Conservation (phyloP, 1,140 invertebrate species). For the Colletes gigas region DNA sequence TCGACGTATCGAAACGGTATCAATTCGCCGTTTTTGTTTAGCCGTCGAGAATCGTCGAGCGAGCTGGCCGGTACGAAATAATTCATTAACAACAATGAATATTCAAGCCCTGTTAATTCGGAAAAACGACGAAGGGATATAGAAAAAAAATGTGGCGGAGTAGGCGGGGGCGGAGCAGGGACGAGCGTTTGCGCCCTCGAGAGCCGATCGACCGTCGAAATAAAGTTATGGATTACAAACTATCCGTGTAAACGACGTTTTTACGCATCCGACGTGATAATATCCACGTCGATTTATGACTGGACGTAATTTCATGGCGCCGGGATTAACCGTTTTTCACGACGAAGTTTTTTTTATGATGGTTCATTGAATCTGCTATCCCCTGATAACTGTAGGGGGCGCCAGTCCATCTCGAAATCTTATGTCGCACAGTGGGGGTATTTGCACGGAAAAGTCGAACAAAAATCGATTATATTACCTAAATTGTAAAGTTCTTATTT, state of each 20-base stretch:
- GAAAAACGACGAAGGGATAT: not conserved
- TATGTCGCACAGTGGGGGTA: too few relatives aligned
- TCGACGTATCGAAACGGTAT: conserved; percentile 21
- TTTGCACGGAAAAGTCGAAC: too few relatives aligned
- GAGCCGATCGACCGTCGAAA: conserved; percentile 9
- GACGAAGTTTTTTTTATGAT: not conserved
- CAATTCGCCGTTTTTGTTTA: conserved; percentile 56
- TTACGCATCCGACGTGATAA: not conserved
- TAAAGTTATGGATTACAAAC: not conserved
- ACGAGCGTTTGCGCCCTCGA: not conserved
- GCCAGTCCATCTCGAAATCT: too few relatives aligned
- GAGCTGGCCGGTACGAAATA: conserved; percentile 33
- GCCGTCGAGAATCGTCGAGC: conserved; percentile 2
- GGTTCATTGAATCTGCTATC: too few relatives aligned
- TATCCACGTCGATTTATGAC: conserved; percentile 1
- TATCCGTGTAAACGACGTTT: not conserved
- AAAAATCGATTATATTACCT: too few relatives aligned
- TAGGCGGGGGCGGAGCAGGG: too few relatives aligned
- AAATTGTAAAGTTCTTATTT: too few relatives aligned
- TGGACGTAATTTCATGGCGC: not conserved
- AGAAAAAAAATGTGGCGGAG: not conserved
- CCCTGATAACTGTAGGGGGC: too few relatives aligned
- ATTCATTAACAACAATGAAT: conserved; percentile 66
- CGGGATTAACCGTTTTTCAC: not conserved
- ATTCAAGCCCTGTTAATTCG: conserved; percentile 53